Conservation (phyloP, 30 jellyfish, hydroid and myxozoan genomes). For the Cassiopea xamachana region DNA sequence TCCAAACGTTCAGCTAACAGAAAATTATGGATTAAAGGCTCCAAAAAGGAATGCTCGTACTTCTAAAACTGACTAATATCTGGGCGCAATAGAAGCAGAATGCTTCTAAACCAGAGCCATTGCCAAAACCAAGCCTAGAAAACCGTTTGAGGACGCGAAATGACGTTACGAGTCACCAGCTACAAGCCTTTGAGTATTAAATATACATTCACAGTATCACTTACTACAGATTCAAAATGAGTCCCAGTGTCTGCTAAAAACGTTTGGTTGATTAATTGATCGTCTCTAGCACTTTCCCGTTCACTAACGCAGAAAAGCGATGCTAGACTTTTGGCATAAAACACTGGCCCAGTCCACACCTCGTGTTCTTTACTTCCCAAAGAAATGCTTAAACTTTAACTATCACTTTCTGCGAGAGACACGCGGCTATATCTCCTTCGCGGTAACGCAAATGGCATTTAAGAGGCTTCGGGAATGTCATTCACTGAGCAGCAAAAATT, state of each 20-base stretch:
- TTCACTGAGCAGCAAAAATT: no score
- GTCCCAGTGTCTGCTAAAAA: neutral
- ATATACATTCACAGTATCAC: slow-evolving; percentile 1
- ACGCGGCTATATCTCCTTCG: slow-evolving; percentile 17
- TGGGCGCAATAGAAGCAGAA: no score
- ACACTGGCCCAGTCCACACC: slow-evolving; percentile 65
- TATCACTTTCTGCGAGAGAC: slow-evolving; percentile 28
- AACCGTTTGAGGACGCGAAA: slow-evolving; percentile 2
- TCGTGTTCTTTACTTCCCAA: slow-evolving; percentile 73
- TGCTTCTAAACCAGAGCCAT: no score
- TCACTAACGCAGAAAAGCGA: neutral
- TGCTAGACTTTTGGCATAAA: neutral
- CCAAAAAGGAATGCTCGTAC: neutral
- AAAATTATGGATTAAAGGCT: neutral
- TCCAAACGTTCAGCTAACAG: neutral
- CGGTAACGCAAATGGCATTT: neutral
- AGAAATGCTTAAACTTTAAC: slow-evolving; percentile 30
- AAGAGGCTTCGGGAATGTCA: no score
- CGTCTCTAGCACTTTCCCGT: neutral
- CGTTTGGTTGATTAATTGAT: neutral
- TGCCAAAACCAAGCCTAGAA: neutral
- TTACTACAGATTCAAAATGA: neutral
- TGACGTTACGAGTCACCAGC: slow-evolving; percentile 9
- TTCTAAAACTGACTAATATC: neutral
- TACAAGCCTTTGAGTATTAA: slow-evolving; percentile 4